phyloP scores from a whole-genome alignment of 2,888 invertebrate genomes.

The Tortrix viridana region DNA sequence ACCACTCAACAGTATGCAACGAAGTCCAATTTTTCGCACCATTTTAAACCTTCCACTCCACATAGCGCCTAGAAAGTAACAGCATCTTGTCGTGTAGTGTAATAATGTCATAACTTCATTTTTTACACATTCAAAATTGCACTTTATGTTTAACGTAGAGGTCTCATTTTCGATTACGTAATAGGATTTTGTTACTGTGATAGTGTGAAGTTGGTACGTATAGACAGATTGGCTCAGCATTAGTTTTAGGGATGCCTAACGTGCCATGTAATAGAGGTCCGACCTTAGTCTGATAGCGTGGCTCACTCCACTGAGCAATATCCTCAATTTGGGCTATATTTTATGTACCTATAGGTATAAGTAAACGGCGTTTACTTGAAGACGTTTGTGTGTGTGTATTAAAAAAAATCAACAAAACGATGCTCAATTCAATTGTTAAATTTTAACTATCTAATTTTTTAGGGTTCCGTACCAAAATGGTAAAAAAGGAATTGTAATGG shows the following conservation, averaged over 20 bases:
- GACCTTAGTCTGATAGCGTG: slow-evolving; percentile 33
- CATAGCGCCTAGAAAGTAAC: slow-evolving; percentile 17
- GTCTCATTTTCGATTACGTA: neutral
- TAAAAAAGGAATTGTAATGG: no score
- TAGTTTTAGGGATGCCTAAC: slow-evolving; percentile 39
- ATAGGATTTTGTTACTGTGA: neutral
- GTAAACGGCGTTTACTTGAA: neutral
- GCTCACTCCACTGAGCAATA: slow-evolving; percentile 28
- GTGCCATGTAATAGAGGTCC: slow-evolving; percentile 46
- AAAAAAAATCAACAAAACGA: no score
- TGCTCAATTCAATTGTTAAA: no score
- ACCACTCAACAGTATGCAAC: neutral
- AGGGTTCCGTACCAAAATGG: no score
- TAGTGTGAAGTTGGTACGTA: slow-evolving; percentile 12
- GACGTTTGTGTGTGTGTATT: no score
- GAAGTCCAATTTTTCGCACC: slow-evolving; percentile 22
- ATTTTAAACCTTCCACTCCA: slow-evolving; percentile 22
- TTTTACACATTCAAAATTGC: neutral
- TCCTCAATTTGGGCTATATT: slow-evolving; percentile 9
- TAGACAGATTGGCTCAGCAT: slow-evolving; percentile 26
- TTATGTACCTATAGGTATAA: neutral
- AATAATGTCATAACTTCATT: neutral
- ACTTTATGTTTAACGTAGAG: neutral
- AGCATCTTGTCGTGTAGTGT: slow-evolving; percentile 6
- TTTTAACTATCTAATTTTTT: no score